These are phyloP conservation scores for Aleiodes sp. DNA, from an alignment of 1,140 invertebrate species.

Conservation along the genomic window DNA sequence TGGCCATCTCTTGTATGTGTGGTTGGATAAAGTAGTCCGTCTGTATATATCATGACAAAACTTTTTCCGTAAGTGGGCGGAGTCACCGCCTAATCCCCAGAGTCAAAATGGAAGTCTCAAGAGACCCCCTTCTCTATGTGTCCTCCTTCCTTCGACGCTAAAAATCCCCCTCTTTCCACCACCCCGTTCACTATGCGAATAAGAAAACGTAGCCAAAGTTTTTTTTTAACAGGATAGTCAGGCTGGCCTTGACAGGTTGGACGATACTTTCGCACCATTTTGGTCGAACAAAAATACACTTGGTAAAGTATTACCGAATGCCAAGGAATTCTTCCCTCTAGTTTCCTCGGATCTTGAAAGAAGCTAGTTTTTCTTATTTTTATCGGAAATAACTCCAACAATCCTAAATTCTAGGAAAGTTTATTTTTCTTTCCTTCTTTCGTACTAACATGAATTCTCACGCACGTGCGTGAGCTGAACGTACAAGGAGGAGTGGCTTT, in stretches of 20 bases:
- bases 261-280: conserved; percentile 37
- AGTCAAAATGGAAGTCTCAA: conserved; percentile 68
- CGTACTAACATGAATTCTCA: neutral
- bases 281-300: conserved; percentile 16
- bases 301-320: conserved; percentile 52
- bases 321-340: neutral
- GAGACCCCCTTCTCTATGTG: conserved; percentile 48
- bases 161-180: neutral
- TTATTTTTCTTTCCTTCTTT: neutral
- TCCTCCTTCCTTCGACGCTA: neutral
- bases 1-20: conserved; percentile 43
- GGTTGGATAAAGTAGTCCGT: conserved; percentile 28
- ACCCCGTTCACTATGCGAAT: no score
- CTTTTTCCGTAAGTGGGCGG: conserved; percentile 60
- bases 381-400: neutral
- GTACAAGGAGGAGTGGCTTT: conserved; percentile 41
- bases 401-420: neutral
- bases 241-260: conserved; percentile 13
- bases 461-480: conserved; percentile 26
- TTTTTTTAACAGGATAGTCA: neutral
- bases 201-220: conserved; percentile 12
- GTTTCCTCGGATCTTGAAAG: neutral
- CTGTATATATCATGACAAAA: conserved; percentile 51
- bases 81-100: conserved; percentile 65
- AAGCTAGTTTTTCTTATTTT: neutral